Evolutionary conservation across 1,140 invertebrate genomes (phyloP), one percentile per base, ranked within the genome.

Genomic region (Tetraneura akinire): DNA sequence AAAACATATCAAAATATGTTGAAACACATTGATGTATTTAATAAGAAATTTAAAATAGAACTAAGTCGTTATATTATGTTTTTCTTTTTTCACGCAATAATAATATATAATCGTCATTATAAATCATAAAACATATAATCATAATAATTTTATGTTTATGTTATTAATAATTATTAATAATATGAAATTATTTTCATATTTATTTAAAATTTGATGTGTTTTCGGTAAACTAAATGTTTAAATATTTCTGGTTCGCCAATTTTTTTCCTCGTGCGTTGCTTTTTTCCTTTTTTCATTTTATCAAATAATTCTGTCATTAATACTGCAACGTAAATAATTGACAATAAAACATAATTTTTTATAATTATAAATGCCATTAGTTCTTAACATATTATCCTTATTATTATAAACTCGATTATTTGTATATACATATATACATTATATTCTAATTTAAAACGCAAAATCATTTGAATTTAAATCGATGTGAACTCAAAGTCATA

Each of bases 171-270:
- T 32, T 68, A 23, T 21, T 45, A 68, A 68, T 45, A 37, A 45
- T 32, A 14, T 68, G 21, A 45, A 21, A 21, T 68, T 68, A 68
- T 68, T 68, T 68, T 68, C 23, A 68, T 42, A 42, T 45, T 23
- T 13, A n/a, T 42, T 37, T 45, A 23, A 37, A 68, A 45, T 32
- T 68, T 14, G 13, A 47, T 10, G 13, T 14, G n/a, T 14, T 47
- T 14, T 14, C 11, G 10, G 45, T 13, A 47, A 47, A 14, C 45
- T 14, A 47, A 10, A 14, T 47, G 45, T 4, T 68, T 64, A 32
- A 45, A 68, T 45, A 64, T 18, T 64, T 37, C 37, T 64, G n/a
- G 1, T 18, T 68, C 32, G 18, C 11, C 42, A 66, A 66, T 32
- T 29, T n/a, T 64, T 64, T 62, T 64, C 32, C 32, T 42, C n/a